These are phyloP conservation scores for Petrocephalus zakoni DNA, from an alignment of 2,113 vertebrate species.

Conservation along the genomic window DNA sequence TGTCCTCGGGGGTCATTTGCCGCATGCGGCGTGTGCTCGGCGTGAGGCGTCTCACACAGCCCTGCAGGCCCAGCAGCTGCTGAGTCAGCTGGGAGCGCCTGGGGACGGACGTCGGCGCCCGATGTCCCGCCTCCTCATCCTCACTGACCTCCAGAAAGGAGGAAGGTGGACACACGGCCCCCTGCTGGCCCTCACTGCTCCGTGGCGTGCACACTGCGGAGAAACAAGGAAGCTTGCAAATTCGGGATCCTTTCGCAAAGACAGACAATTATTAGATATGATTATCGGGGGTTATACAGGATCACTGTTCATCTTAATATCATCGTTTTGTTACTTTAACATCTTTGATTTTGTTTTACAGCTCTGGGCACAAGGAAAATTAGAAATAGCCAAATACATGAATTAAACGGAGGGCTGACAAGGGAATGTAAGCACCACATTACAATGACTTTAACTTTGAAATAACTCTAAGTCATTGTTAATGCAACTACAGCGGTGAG, in stretches of 20 bases:
- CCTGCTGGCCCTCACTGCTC: conserved; percentile 10
- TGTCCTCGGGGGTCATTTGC: conserved; percentile 50
- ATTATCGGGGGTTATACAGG: background rate
- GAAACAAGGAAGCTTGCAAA: background rate
- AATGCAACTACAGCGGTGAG: background rate
- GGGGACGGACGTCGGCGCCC: background rate
- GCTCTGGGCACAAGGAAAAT: background rate
- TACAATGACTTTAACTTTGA: background rate
- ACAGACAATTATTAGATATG: background rate
- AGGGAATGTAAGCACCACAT: background rate
- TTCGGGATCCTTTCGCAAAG: background rate
- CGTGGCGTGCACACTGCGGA: conserved; percentile 34
- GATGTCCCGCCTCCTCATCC: background rate
- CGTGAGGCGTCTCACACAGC: background rate
- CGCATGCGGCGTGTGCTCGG: conserved; percentile 43
- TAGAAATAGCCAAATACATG: background rate
- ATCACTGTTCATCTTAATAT: background rate
- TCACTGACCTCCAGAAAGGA: conserved; percentile 29
- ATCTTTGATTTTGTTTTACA: background rate
- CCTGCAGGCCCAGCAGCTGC: conserved; percentile 23
- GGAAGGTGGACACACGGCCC: conserved; percentile 17
- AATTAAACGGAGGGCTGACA: background rate
- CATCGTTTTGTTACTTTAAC: background rate
- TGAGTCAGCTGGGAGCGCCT: conserved; percentile 23
- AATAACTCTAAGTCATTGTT: background rate